Conservation (phyloP, 1,140 invertebrate genomes). For the Monochamus saltuarius region DNA sequence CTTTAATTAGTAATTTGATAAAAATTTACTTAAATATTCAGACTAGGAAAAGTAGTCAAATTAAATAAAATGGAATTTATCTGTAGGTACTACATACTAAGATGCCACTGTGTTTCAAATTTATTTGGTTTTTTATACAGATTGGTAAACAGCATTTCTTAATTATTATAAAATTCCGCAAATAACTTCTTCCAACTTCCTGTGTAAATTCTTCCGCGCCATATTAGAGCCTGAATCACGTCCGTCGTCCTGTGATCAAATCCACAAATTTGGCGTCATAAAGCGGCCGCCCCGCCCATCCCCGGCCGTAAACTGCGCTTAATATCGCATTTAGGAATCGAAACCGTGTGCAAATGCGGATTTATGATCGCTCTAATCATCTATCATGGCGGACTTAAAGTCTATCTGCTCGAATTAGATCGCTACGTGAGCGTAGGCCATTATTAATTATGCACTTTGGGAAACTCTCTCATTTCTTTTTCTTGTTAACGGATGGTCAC, state of each 20-base stretch:
- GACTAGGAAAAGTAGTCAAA: too few species aligned
- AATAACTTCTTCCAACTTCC: neutral
- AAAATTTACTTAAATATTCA: too few species aligned
- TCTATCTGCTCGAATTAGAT: constrained; percentile 37
- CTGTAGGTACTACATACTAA: too few species aligned
- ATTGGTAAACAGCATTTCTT: too few species aligned
- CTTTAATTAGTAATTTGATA: too few species aligned
- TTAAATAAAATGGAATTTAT: too few species aligned
- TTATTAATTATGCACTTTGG: constrained; percentile 38
- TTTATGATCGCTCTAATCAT: constrained; percentile 41
- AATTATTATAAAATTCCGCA: too few species aligned
- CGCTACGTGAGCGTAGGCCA: constrained; percentile 21
- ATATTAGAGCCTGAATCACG: constrained; percentile 13
- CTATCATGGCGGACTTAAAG: constrained; percentile 40
- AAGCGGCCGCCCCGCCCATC: constrained; percentile 21
- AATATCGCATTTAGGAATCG: constrained; percentile 42
- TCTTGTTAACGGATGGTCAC: too few species aligned
- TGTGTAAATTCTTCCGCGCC: neutral
- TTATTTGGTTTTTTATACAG: too few species aligned
- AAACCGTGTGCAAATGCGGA: constrained; percentile 43
- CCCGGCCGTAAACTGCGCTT: constrained; percentile 39
- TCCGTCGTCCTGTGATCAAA: constrained; percentile 34
- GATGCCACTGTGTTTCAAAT: too few species aligned
- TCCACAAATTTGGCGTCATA: constrained; percentile 36
- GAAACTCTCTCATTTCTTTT: too few species aligned